Percentiles rank a stretch among this genome's conserved stretches.
phyloP scores from a whole-genome alignment of 2,113 vertebrate species.

The Malurus melanocephalus region DNA sequence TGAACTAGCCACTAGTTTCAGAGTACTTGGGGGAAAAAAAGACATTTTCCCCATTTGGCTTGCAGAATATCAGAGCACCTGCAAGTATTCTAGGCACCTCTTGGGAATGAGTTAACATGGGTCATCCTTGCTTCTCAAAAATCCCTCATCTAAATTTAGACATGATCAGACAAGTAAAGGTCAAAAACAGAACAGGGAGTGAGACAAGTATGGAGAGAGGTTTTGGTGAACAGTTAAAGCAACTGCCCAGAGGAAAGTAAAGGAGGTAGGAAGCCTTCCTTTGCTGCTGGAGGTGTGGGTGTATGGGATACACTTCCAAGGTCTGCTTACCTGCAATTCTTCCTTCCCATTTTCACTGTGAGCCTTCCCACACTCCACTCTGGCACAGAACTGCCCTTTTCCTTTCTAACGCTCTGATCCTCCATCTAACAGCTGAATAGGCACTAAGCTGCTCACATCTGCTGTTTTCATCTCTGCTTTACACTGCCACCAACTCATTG shows the following conservation, averaged over 20 bases:
- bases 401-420: not conserved
- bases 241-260: not conserved
- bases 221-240: not conserved
- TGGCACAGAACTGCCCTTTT: not conserved
- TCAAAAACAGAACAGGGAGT: not conserved
- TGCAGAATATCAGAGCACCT: conserved; percentile 7
- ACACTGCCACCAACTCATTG: not conserved
- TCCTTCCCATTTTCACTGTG: not conserved
- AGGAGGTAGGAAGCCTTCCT: not conserved
- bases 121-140: not conserved
- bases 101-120: not conserved
- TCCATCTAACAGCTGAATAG: not conserved
- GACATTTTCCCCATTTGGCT: not conserved
- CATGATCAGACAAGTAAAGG: not conserved
- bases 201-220: not conserved
- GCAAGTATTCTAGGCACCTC: not conserved
- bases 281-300: not conserved
- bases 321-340: not conserved
- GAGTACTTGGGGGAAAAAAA: not conserved
- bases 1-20: not conserved
- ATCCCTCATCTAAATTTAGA: conserved; percentile 40
- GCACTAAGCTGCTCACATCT: not conserved
- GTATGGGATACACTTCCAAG: not conserved
- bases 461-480: not conserved
- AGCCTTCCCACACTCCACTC: not conserved